A percentile compares a stretch with the other conserved stretches of the same genome.
phyloP scores from a whole-genome alignment of 2,113 vertebrate species.

The Nothocercus nigrocapillus region DNA sequence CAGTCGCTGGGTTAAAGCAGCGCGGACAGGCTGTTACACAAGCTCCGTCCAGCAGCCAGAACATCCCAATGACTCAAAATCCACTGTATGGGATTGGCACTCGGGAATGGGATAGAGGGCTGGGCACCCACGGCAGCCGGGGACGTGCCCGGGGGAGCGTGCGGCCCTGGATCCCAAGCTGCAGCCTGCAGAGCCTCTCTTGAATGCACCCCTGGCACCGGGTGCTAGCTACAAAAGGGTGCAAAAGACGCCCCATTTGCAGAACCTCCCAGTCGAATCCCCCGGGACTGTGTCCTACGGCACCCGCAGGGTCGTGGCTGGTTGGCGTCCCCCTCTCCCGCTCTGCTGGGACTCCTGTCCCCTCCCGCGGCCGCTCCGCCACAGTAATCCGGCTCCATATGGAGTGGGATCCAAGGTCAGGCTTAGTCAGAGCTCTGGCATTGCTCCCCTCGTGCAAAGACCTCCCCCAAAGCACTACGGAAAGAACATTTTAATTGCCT shows the following conservation, averaged over 20 bases:
- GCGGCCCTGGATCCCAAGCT: background rate
- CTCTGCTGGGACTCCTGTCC: background rate
- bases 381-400: background rate
- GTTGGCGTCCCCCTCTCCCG: fast-evolving
- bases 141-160: background rate
- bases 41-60: background rate
- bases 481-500: background rate
- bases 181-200: background rate
- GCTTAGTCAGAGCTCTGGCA: slow-evolving; percentile 14
- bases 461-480: background rate
- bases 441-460: background rate
- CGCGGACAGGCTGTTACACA: background rate
- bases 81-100: background rate
- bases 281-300: background rate
- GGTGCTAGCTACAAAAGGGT: background rate
- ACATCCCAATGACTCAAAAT: background rate
- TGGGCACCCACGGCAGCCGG: background rate
- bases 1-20: background rate
- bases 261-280: background rate
- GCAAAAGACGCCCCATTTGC: background rate
- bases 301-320: fast-evolving
- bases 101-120: fast-evolving
- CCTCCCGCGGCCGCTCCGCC: fast-evolving
- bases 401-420: background rate
- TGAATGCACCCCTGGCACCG: background rate